Conservation (phyloP, 2,888 invertebrate genomes). For the Eulithis prunata region DNA sequence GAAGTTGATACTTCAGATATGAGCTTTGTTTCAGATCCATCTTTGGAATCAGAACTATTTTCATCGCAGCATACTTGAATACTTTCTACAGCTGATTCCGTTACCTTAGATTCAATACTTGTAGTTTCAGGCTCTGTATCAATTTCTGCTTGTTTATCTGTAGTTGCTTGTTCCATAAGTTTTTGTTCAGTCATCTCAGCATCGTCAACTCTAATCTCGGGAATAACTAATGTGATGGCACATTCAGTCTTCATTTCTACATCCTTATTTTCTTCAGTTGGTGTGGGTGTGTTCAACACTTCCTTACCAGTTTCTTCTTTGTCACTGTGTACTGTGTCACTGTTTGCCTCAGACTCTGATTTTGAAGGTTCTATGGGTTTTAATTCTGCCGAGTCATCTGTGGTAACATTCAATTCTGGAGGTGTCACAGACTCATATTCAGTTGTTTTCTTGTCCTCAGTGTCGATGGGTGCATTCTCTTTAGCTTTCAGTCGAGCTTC, state of each 20-base stretch:
- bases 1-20: conserved; percentile 71
- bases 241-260: conserved; percentile 60
- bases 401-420: conserved; percentile 59
- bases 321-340: conserved; percentile 34
- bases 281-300: conserved; percentile 21
- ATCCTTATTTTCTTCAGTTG: conserved; percentile 55
- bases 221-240: conserved; percentile 59
- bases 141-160: conserved; percentile 44
- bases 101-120: conserved; percentile 40
- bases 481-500: conserved; percentile 77
- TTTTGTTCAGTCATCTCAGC: conserved; percentile 75
- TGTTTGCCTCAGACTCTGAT: conserved; percentile 37
- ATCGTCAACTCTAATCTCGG: conserved; percentile 77
- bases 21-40: conserved; percentile 65
- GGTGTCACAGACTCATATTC: conserved; percentile 69
- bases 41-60: conserved; percentile 74
- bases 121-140: conserved; percentile 38
- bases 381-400: conserved; percentile 52
- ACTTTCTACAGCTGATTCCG: conserved; percentile 49
- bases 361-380: conserved; percentile 47
- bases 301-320: conserved; percentile 44
- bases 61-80: conserved; percentile 61
- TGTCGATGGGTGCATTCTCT: conserved; percentile 66
- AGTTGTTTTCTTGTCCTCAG: conserved; percentile 59
- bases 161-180: conserved; percentile 58